phyloP scores from a whole-genome alignment of 2,797 vertebrate species.

The Chlorospingus flavigularis region DNA sequence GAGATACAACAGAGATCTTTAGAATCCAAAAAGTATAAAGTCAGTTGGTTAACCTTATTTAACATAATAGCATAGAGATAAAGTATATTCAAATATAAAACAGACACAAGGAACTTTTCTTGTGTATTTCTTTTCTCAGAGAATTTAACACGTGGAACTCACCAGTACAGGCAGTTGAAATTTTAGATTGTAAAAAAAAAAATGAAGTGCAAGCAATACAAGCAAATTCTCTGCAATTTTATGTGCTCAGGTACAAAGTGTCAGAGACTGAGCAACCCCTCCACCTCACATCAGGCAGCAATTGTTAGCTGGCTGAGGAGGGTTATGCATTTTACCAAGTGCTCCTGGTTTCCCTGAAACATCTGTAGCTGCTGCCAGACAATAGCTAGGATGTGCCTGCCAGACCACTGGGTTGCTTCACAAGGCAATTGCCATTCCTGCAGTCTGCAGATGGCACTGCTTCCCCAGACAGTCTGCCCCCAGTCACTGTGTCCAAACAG shows the following conservation, averaged over 20 bases:
- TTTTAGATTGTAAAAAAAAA: background rate
- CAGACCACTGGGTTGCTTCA: background rate
- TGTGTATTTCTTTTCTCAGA: background rate
- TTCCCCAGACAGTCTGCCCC: background rate
- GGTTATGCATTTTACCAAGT: fast-evolving
- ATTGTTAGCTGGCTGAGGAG: background rate
- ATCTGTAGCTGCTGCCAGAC: background rate
- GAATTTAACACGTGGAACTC: background rate
- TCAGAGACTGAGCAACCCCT: background rate
- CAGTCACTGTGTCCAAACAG: background rate
- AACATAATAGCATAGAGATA: background rate
- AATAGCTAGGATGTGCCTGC: background rate
- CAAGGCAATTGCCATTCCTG: background rate
- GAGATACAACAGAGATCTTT: background rate
- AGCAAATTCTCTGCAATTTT: background rate
- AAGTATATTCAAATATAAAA: background rate
- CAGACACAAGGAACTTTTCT: background rate
- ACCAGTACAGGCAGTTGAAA: background rate
- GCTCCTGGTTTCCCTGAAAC: background rate
- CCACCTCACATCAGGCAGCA: background rate
- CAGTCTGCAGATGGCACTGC: background rate
- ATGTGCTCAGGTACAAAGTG: background rate
- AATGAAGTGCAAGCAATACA: background rate
- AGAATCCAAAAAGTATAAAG: background rate
- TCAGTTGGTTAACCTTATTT: background rate